A percentile compares a stretch with the other conserved stretches of the same genome.
Conservation (phyloP, 2,888 invertebrate genomes). For the Lasioglossum lativentre region DNA sequence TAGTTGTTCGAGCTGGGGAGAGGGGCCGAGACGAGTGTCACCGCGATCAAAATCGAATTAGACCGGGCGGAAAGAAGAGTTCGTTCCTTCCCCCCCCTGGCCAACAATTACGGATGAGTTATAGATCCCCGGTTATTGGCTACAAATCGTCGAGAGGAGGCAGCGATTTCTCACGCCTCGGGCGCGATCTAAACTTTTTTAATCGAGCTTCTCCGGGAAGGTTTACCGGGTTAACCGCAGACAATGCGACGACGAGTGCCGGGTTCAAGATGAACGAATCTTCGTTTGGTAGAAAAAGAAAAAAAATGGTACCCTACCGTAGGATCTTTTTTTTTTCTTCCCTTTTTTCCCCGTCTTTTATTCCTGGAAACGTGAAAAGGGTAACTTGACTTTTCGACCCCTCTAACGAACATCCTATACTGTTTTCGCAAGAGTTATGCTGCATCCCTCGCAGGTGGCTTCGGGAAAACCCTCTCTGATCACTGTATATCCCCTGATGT, state of each 20-base stretch:
- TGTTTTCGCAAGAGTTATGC: conserved; percentile 41
- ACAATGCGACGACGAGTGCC: conserved; percentile 75
- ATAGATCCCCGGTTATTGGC: conserved; percentile 77
- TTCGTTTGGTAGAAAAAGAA: conserved; percentile 52
- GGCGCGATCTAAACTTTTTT: conserved; percentile 71
- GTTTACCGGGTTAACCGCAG: conserved; percentile 82
- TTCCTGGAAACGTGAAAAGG: conserved; percentile 64
- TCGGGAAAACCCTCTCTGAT: conserved; percentile 20
- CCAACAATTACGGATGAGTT: conserved; percentile 81
- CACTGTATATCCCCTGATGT: conserved; percentile 13
- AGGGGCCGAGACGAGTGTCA: conserved; percentile 68
- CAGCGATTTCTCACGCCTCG: conserved; percentile 80
- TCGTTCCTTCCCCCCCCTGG: conserved; percentile 51
- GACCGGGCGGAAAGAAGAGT: conserved; percentile 66
- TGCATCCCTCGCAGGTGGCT: conserved; percentile 47
- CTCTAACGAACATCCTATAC: conserved; percentile 25
- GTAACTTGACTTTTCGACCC: conserved; percentile 64
- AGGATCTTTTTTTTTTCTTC: conserved; percentile 44
- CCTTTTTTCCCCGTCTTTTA: conserved; percentile 40
- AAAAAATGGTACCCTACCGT: conserved; percentile 44
- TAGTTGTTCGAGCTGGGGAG: conserved; percentile 53
- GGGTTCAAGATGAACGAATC: conserved; percentile 63
- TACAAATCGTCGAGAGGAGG: conserved; percentile 46
- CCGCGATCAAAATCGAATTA: conserved; percentile 81
- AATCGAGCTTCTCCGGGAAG: conserved; percentile 71